Evolutionary conservation across 1,140 invertebrate genomes (phyloP).

Genomic region (Zaprionus africanus): DNA sequence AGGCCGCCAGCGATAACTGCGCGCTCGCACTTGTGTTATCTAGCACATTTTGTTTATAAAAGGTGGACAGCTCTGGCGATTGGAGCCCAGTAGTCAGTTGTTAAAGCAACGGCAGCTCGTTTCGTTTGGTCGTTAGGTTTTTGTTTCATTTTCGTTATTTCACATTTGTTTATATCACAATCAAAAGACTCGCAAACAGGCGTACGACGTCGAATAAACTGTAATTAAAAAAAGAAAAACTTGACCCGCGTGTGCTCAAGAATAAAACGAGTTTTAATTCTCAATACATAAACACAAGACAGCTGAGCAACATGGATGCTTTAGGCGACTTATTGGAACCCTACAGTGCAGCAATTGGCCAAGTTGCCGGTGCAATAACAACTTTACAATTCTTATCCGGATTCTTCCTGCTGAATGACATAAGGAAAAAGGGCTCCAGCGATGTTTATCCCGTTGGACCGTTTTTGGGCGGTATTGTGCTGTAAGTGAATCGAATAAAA

Average conservation of each 20-base stretch:
- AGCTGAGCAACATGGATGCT: conserved; percentile 75
- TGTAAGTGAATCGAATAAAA: conserved; percentile 85
- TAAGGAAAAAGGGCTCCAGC: conserved; percentile 88
- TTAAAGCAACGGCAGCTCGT: conserved; percentile 54
- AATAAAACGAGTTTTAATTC: conserved; percentile 27
- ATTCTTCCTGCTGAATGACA: conserved; percentile 88
- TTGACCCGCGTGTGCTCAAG: background rate
- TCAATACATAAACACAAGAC: conserved; percentile 25
- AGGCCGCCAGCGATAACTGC: background rate
- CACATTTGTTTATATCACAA: conserved; percentile 60
- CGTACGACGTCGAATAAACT: background rate
- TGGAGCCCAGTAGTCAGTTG: conserved; percentile 56
- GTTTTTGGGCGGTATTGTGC: conserved; percentile 89
- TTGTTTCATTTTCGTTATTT: conserved; percentile 65
- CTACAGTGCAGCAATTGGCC: conserved; percentile 69
- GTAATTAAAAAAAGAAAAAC: conserved; percentile 18
- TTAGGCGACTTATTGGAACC: conserved; percentile 75
- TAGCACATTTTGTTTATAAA: conserved; percentile 62
- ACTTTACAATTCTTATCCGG: conserved; percentile 88
- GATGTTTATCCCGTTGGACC: conserved; percentile 87
- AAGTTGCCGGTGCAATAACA: conserved; percentile 86
- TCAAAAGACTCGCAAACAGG: background rate
- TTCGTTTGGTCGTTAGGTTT: conserved; percentile 58
- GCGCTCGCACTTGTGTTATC: conserved; percentile 19
- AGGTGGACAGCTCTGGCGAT: conserved; percentile 54